phyloP scores from a whole-genome alignment of 2,888 invertebrate species.

The Neuroscelio doddi region DNA sequence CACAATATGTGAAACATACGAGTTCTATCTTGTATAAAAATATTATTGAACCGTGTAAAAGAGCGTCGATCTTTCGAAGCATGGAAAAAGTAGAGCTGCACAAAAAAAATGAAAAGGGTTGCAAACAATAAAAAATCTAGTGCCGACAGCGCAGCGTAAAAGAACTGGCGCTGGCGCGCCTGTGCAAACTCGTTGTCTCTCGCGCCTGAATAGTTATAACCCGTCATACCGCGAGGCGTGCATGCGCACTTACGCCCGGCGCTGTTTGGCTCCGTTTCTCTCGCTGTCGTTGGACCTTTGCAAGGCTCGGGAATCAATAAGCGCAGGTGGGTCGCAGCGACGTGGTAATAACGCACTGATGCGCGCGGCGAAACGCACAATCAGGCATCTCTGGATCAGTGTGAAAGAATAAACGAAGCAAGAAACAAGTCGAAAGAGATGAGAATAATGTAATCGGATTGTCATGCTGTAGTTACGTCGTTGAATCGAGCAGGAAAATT shows the following conservation, averaged over 20 bases:
- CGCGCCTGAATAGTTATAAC: slow-evolving; percentile 44
- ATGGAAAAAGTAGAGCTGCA: slow-evolving; percentile 6
- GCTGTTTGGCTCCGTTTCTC: slow-evolving; percentile 30
- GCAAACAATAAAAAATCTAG: too few relatives aligned
- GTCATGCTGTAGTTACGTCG: slow-evolving; percentile 7
- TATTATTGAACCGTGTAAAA: too few relatives aligned
- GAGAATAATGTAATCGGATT: slow-evolving; percentile 23
- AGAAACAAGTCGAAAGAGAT: too few relatives aligned
- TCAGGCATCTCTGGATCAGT: slow-evolving; percentile 19
- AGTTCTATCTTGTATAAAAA: too few relatives aligned
- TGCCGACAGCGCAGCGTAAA: slow-evolving; percentile 14
- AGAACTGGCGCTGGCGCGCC: slow-evolving; percentile 26
- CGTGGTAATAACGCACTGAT: slow-evolving; percentile 33
- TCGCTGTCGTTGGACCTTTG: slow-evolving; percentile 30
- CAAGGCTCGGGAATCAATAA: slow-evolving; percentile 58
- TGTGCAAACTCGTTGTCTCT: slow-evolving; percentile 20
- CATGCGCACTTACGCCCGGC: slow-evolving; percentile 46
- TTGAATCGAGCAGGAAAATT: neutral
- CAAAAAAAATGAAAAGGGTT: neutral
- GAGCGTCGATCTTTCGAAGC: too few relatives aligned
- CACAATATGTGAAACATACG: too few relatives aligned
- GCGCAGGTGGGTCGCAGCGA: slow-evolving; percentile 56
- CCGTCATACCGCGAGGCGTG: slow-evolving; percentile 32
- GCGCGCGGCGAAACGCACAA: slow-evolving; percentile 24
- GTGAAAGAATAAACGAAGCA: slow-evolving; percentile 15